phyloP scores from a whole-genome alignment of 2,888 invertebrate genomes.

The Emmelina monodactyla region DNA sequence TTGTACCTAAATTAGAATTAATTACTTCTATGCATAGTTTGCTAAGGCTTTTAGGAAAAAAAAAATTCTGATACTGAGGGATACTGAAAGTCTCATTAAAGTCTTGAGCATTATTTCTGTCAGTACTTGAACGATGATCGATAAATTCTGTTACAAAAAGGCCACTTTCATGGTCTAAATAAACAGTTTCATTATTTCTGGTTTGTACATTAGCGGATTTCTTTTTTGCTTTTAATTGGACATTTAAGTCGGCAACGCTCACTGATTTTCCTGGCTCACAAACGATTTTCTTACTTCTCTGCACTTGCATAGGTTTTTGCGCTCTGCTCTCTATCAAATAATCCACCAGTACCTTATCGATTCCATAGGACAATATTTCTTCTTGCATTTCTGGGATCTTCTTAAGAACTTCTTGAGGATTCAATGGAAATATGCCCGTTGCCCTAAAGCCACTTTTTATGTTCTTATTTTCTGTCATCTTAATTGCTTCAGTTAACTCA shows the following conservation, averaged over 20 bases:
- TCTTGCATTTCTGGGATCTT: too few species aligned
- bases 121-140: background rate
- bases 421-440: too few species aligned
- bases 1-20: background rate
- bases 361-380: too few species aligned
- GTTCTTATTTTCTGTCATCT: too few species aligned
- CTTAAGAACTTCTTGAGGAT: too few species aligned
- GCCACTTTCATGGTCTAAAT: slow-evolving; percentile 2
- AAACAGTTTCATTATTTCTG: background rate
- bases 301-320: background rate
- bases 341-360: too few species aligned
- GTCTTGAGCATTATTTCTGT: background rate
- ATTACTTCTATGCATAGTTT: background rate
- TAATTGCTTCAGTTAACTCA: too few species aligned
- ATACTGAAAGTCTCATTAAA: background rate
- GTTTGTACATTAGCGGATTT: background rate
- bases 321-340: too few species aligned
- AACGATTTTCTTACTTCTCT: background rate
- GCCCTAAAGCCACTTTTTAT: too few species aligned
- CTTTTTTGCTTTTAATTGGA: background rate
- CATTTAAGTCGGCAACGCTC: background rate
- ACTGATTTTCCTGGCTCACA: background rate
- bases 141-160: slow-evolving; percentile 2
- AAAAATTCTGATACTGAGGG: background rate
- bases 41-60: background rate